Evolutionary conservation across 2,888 invertebrate species (phyloP).

Genomic region (Vannuccia rotundouncinata): DNA sequence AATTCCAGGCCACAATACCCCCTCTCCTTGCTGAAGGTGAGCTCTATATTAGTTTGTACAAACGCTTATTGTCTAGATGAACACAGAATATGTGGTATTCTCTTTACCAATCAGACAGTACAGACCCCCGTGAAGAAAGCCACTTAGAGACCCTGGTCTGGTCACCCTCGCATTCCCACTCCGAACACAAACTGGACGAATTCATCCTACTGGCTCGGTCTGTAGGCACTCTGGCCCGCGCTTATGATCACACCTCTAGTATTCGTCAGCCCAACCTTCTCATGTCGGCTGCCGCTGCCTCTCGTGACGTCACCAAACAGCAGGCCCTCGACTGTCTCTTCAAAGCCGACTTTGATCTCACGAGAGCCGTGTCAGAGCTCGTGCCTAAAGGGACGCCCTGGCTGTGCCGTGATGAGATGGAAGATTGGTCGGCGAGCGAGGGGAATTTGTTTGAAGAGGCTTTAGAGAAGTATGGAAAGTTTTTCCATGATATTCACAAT

Average conservation of each 20-base stretch:
- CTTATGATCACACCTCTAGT: slow-evolving; percentile 93
- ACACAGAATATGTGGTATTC: not conserved
- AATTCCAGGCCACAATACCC: slow-evolving; percentile 90
- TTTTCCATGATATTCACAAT: slow-evolving; percentile 93
- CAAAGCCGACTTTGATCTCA: not conserved
- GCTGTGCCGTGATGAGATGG: slow-evolving; percentile 89
- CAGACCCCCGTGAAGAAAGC: slow-evolving; percentile 45
- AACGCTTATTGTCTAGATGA: slow-evolving; percentile 28
- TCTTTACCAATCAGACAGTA: not conserved
- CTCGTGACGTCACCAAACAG: slow-evolving; percentile 89
- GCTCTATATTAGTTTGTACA: no score
- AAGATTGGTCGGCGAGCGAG: slow-evolving; percentile 98
- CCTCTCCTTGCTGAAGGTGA: slow-evolving; percentile 58
- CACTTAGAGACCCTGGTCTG: slow-evolving; percentile 85
- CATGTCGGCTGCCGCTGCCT: slow-evolving; percentile 98
- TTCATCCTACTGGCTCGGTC: slow-evolving; percentile 74
- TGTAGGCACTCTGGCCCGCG: slow-evolving; percentile 92
- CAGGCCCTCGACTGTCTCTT: not conserved
- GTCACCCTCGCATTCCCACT: slow-evolving; percentile 82
- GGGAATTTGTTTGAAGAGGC: slow-evolving; percentile 99
- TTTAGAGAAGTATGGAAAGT: slow-evolving; percentile 78
- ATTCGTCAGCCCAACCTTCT: slow-evolving; percentile 95
- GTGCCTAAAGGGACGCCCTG: slow-evolving; percentile 63
- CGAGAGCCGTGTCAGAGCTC: slow-evolving; percentile 4
- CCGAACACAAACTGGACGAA: slow-evolving; percentile 95